Base-by-base conservation (phyloP, 2,888 invertebrate species). In the Andrena haemorrhoa region DNA sequence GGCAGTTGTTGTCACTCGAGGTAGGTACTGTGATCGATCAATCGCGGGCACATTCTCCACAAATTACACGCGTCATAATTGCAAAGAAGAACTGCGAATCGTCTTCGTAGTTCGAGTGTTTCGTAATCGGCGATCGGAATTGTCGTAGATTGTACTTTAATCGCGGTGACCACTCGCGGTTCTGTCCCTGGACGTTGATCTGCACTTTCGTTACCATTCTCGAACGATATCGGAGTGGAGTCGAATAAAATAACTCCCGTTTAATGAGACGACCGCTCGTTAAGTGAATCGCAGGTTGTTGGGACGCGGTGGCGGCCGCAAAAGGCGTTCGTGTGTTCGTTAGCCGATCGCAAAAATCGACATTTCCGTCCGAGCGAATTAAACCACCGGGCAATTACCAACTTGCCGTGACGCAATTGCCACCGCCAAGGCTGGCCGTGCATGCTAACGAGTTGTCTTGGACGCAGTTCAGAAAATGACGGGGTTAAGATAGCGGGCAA, bases 361-460 rank as follows among this genome's bases (percentile, higher is more conserved):
- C 60, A 68, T 51, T 77, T 72, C 35, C 66, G 26, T 58, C 12
- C 26, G 35, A 12, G 58, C 58, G 26, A 71, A 76, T 76, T 74
- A 60, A 75, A 68, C 10, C 56, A 26, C 26, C 31, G 29, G 29
- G 69, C 71, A 77, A 75, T 82, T 84, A 76, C 70, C n/a, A 76
- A 29, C 75, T 61, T 35, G 77, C 82, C 75, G n/a, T 64, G 26
- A 41, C 72, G 53, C 26, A 58, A 79, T 63, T 63, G 61, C 66
- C 23, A 8, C 41, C 41, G 68, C 65, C 60, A 73, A 51, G 79
- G 61, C 71, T 65, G 47, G 8, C 29, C 41, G 63, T 58, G 63
- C 66, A 56, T 64, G 72, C n/a, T 81, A 81, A 82, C 68, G 51
- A 85, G 66, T 60, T 63, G 70, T 73, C 66, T 70, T 58, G 41